Base-by-base conservation (phyloP, 2,113 vertebrate species). In the Hirundichthys speculiger region DNA sequence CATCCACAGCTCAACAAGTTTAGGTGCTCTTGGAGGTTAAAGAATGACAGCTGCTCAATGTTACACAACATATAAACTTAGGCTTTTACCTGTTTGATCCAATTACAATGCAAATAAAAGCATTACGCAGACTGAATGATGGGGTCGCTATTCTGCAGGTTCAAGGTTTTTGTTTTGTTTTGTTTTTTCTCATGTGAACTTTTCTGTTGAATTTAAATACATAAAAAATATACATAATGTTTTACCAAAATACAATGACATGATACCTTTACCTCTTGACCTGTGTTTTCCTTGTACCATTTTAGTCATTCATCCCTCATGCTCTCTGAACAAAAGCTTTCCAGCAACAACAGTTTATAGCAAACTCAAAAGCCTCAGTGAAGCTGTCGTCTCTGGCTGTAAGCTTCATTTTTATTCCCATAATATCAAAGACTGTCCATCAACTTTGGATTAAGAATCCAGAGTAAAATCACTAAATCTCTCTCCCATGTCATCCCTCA, bases 401-500 rank as follows among this genome's bases (percentile, higher is more conserved):
- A 41, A 51, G 19, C 49, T 63, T 58, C 1, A 5, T 11, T 42
- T 67, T 14, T 49, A 34, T 55, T 59, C 61, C 13, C 15, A 72
- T 45, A 51, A 54, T 30, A 49, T 72, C 19, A 19, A 50, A 64
- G 48, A 53, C 24, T 12, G 14, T 47, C 19, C 22, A 46, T 56
- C 42, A 54, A 43, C 38, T 59, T 49, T 30, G 66, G 53, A 77
- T 83, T 74, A 77, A 16, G 9, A 63, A 10, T 22, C 11, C 25
- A 41, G 27, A 39, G 55, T 38, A 49, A 67, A 47, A 24, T 54
- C 70, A 38, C 64, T 59, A 79, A 77, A 77, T 10, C 64, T 40
- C 53, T 59, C 46, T 16, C 20, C 13, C 42, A 22, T 79, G 72
- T 66, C 50, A 65, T 59, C 50, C 41, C 69, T 62, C 25, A 62